These are phyloP conservation scores for Silurus glanis DNA, from an alignment of 2,113 vertebrate genomes.

Conservation along the genomic window DNA sequence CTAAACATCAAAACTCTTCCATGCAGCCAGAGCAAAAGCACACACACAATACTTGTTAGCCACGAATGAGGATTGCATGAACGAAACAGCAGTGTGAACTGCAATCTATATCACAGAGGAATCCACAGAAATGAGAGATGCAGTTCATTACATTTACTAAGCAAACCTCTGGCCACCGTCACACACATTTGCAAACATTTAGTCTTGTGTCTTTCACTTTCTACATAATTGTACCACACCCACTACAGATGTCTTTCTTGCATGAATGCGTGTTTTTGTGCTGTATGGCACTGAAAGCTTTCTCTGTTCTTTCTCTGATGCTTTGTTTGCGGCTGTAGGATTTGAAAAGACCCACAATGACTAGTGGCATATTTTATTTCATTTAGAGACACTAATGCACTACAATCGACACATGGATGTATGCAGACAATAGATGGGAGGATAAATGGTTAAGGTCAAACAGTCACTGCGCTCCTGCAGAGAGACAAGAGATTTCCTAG, in stretches of 20 bases:
- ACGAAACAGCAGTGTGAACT: neutral
- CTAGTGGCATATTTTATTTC: neutral
- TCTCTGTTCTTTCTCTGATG: conserved; percentile 32
- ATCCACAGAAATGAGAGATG: neutral
- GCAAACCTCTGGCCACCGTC: neutral
- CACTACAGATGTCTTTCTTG: conserved; percentile 11
- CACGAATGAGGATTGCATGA: neutral
- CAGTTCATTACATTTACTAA: neutral
- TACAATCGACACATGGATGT: neutral
- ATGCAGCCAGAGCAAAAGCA: conserved; percentile 2
- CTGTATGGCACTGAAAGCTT: conserved; percentile 11
- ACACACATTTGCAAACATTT: neutral
- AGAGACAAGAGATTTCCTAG: neutral
- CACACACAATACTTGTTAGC: neutral
- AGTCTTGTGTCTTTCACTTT: neutral
- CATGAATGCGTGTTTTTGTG: conserved; percentile 19
- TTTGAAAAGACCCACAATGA: conserved; percentile 9
- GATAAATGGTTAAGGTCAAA: conserved; percentile 12
- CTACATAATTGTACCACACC: conserved; percentile 24
- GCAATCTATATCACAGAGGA: neutral
- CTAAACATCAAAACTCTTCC: conserved; percentile 26
- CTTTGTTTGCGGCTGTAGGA: conserved; percentile 21
- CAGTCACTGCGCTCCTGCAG: neutral
- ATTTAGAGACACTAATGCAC: neutral
- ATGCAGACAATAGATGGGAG: neutral